These are phyloP conservation scores for Homalodisca vitripennis DNA, from an alignment of 1,140 invertebrate genomes.

Conservation along the genomic window DNA sequence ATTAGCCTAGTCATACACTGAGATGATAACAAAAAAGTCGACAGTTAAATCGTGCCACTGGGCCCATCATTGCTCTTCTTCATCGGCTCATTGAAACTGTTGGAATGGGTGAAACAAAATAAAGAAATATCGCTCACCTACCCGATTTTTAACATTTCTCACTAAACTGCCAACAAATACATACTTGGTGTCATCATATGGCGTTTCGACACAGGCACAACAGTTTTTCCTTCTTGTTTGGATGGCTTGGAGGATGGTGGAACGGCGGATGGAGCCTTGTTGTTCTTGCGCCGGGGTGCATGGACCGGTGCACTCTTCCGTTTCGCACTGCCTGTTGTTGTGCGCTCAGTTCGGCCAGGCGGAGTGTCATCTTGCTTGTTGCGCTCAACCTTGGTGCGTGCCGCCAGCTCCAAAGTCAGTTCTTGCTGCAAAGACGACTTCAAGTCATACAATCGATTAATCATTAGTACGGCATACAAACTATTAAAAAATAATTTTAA, in stretches of 20 bases:
- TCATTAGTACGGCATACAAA: no score
- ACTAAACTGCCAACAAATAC: no score
- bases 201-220: slow-evolving; percentile 85
- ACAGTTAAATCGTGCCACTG: no score
- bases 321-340: slow-evolving; percentile 52
- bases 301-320: slow-evolving; percentile 55
- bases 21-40: no score
- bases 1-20: no score
- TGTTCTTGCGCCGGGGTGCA: slow-evolving; percentile 37
- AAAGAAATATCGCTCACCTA: no score
- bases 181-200: slow-evolving; percentile 91
- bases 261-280: slow-evolving; percentile 40
- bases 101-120: no score
- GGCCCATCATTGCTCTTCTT: no score
- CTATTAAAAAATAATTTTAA: no score
- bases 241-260: slow-evolving; percentile 47
- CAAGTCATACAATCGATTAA: no score
- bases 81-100: no score
- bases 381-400: slow-evolving; percentile 64
- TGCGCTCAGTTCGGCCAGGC: slow-evolving; percentile 36
- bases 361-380: slow-evolving; percentile 69
- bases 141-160: no score
- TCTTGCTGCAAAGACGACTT: slow-evolving; percentile 36
- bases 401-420: slow-evolving; percentile 42
- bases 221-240: slow-evolving; percentile 81